Percentiles rank a stretch among this genome's conserved stretches.
Evolutionary conservation across 2,113 vertebrate species (phyloP).

Genomic region (Siphamia tubifer): DNA sequence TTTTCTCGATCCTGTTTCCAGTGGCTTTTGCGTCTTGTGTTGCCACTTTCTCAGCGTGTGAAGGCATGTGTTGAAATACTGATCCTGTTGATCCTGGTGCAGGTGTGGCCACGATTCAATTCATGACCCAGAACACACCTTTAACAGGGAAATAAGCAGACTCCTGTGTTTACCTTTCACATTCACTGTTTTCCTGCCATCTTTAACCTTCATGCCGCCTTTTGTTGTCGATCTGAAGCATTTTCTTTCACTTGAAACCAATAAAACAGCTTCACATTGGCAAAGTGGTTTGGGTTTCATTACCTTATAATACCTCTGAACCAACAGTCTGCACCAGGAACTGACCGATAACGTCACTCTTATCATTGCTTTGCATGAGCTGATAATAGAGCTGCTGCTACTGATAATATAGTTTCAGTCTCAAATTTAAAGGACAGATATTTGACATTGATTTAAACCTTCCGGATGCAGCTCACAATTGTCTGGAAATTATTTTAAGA

Average conservation of each 20-base stretch:
- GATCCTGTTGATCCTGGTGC: neutral
- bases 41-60: neutral
- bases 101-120: slow-evolving; percentile 3
- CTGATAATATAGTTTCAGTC: neutral
- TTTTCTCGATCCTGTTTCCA: neutral
- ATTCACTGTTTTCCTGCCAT: neutral
- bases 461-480: too few species aligned
- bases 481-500: too few species aligned
- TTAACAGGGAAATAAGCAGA: neutral
- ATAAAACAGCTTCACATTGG: neutral
- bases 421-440: neutral
- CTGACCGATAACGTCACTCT: neutral
- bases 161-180: neutral
- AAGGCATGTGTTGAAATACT: neutral
- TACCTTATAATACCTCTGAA: neutral
- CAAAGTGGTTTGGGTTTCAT: neutral
- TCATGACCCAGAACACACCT: slow-evolving; percentile 1
- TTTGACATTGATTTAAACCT: neutral
- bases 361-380: neutral
- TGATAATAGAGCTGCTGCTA: neutral
- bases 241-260: neutral
- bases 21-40: neutral
- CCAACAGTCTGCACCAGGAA: neutral
- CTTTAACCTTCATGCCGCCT: neutral
- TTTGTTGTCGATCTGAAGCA: neutral